Evolutionary conservation across 1,140 invertebrate genomes (phyloP), one percentile per base, ranked within the genome.

Genomic region (Archivesica marissinica): DNA sequence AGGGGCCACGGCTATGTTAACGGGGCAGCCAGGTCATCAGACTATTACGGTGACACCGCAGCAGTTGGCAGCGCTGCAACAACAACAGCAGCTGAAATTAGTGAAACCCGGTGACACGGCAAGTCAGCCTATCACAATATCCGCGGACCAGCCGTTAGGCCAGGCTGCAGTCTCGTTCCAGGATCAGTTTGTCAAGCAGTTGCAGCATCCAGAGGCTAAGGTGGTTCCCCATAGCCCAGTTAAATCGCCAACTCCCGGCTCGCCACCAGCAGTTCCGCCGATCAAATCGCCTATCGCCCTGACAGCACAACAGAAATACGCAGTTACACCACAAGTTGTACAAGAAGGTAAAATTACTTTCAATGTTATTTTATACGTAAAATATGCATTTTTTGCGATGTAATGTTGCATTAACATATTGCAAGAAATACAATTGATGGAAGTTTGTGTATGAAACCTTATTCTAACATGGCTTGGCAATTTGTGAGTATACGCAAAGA

Each of bases 211-310:
- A 52, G 81, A 35, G 94, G 96, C 70, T 52, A 72, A 72, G 28
- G 94, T 94, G 30, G n/a, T 70, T 66, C 20, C 61, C 92, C 94
- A n/a, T 95, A 96, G 7, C 95, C 96, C 15, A 96, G 96, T 17
- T 96, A 64, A 86, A 61, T 66, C 86, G 80, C 38, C 76, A 74
- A 23, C 41, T 79, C 39, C 87, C 75, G 72, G 80, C n/a, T 47
- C 83, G 17, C 52, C 77, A 72, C 56, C 61, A 41, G 50, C 87
- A 17, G 76, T 77, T 44, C 56, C 66, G n/a, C 78, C 61, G 72
- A 38, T 70, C 64, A 54, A 61, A 38, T 56, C 87, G 59, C 20
- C 80, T 25, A 23, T 76, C 81, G 61, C 91, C 88, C n/a, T 76
- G 23, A 61, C 88, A 50, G 64, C 87, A 35, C 64, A 86, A 25